Evolutionary conservation across 2,888 invertebrate species (phyloP).

Genomic region (Mimachlamys varia): DNA sequence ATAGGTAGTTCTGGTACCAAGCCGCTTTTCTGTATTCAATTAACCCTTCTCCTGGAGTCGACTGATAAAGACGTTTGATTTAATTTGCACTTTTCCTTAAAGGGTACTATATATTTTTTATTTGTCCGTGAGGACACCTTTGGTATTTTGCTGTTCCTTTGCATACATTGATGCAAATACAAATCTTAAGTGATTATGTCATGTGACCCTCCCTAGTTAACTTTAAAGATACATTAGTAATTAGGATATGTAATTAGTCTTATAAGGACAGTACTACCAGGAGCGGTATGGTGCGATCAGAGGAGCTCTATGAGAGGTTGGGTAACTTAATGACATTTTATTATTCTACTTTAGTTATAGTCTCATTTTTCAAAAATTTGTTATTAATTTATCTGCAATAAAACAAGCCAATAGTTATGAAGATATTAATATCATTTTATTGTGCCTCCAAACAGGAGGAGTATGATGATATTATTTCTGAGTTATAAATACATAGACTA

Average conservation of each 20-base stretch:
- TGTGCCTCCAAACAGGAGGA: background rate
- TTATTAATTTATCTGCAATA: slow-evolving; percentile 3
- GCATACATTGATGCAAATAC: background rate
- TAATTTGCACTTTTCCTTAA: slow-evolving; percentile 23
- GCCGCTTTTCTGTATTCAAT: background rate
- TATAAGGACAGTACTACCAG: background rate
- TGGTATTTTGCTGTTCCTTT: background rate
- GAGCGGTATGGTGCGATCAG: background rate
- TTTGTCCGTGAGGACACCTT: background rate
- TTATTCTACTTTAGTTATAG: background rate
- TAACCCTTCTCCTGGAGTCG: background rate
- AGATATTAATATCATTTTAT: slow-evolving; percentile 31
- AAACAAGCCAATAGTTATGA: background rate
- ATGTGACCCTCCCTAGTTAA: background rate
- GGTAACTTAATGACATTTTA: background rate
- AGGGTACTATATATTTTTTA: slow-evolving; percentile 22
- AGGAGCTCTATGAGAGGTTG: background rate
- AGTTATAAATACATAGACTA: background rate
- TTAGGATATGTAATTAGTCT: background rate
- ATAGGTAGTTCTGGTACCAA: background rate
- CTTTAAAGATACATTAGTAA: background rate
- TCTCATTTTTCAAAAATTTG: slow-evolving; percentile 1
- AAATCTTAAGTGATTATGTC: slow-evolving; percentile 29
- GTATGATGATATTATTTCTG: background rate
- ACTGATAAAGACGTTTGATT: slow-evolving; percentile 19